Evolutionary conservation across 2,888 invertebrate genomes (phyloP).

Genomic region (Synanthedon myopaeformis): DNA sequence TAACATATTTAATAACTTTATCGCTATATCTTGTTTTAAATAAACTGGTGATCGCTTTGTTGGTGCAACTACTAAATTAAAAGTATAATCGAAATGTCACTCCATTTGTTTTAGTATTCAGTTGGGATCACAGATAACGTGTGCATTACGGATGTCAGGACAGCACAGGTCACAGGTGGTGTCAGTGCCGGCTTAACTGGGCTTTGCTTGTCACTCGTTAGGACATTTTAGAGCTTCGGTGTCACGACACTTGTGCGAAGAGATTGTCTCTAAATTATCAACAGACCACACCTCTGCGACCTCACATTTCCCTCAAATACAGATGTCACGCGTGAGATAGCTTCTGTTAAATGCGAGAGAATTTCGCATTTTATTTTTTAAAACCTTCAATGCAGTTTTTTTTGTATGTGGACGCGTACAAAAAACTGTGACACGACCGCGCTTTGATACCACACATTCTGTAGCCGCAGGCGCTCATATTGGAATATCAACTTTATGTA

Average conservation of each 20-base stretch:
- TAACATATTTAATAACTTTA: too few relatives aligned
- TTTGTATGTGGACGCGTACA: too few relatives aligned
- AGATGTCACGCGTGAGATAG: too few relatives aligned
- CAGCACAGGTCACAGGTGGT: constrained; percentile 10
- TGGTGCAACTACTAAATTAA: neutral
- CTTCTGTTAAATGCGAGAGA: too few relatives aligned
- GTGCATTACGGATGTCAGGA: neutral
- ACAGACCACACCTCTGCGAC: neutral
- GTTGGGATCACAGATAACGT: neutral
- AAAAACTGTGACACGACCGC: too few relatives aligned
- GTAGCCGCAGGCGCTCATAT: too few relatives aligned
- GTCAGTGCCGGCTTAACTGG: constrained; percentile 11
- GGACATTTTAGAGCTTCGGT: constrained; percentile 20
- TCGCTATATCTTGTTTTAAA: too few relatives aligned
- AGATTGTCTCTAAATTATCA: neutral
- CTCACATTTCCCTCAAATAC: neutral
- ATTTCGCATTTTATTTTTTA: too few relatives aligned
- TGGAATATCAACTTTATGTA: too few relatives aligned
- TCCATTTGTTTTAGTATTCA: neutral
- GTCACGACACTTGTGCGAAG: neutral
- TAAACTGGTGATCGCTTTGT: too few relatives aligned
- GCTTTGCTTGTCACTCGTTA: constrained; percentile 24
- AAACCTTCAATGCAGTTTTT: too few relatives aligned
- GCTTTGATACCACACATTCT: too few relatives aligned
- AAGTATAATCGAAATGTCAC: neutral